phyloP scores from a whole-genome alignment of 2,113 vertebrate species.

The Aphyosemion australe region DNA sequence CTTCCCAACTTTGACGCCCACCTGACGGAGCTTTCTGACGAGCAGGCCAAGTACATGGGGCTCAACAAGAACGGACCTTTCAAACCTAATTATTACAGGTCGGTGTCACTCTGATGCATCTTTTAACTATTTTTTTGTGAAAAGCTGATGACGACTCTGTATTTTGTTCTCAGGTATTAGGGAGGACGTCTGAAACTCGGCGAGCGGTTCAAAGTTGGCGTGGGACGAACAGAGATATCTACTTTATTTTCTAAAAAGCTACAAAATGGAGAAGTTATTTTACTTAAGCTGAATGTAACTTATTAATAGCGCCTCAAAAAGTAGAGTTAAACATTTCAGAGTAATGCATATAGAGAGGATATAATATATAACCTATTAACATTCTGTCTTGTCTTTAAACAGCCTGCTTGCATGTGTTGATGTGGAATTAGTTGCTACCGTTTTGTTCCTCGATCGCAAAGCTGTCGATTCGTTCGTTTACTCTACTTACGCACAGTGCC shows the following conservation, averaged over 20 bases:
- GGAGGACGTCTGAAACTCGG: constrained; percentile 27
- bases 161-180: constrained; percentile 70
- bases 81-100: constrained; percentile 99
- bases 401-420: constrained; percentile 64
- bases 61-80: constrained; percentile 99
- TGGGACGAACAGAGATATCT: constrained; percentile 67
- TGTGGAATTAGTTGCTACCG: constrained; percentile 54
- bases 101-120: background rate
- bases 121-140: background rate
- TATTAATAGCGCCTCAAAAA: constrained; percentile 60
- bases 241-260: constrained; percentile 71
- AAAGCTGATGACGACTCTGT: background rate
- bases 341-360: constrained; percentile 40
- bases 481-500: constrained; percentile 62
- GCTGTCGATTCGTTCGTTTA: constrained; percentile 56
- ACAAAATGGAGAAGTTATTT: constrained; percentile 73
- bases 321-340: constrained; percentile 52
- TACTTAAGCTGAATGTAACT: constrained; percentile 74
- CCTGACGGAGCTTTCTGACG: constrained; percentile 93
- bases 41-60: constrained; percentile 97
- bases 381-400: constrained; percentile 49
- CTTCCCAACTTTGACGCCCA: constrained; percentile 96
- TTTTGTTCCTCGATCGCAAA: constrained; percentile 45
- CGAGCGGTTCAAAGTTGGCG: constrained; percentile 23
- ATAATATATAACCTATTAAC: constrained; percentile 51